These are phyloP conservation scores for Phortica okadai DNA, from an alignment of 2,888 invertebrate species.

Conservation along the genomic window DNA sequence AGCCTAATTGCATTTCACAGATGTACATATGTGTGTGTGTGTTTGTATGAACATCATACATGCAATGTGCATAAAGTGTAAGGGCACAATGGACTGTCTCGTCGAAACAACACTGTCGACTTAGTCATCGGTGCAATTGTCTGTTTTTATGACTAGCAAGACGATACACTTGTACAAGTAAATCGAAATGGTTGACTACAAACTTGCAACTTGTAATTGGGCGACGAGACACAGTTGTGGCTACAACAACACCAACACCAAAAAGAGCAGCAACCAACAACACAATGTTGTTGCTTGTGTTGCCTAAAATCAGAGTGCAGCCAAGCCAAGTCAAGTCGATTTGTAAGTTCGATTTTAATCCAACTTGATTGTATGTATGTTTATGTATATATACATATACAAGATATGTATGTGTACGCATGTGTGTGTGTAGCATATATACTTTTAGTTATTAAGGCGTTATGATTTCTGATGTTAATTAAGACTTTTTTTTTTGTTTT, in stretches of 20 bases:
- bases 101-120: neutral
- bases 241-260: neutral
- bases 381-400: too few relatives aligned
- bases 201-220: neutral
- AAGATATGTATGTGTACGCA: too few relatives aligned
- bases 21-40: slow-evolving; percentile 22
- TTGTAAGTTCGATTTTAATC: neutral
- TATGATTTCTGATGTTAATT: too few relatives aligned
- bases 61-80: neutral
- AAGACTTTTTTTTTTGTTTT: too few relatives aligned
- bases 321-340: neutral
- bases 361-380: neutral
- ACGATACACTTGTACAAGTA: neutral
- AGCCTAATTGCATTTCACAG: slow-evolving; percentile 66
- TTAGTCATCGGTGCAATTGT: neutral
- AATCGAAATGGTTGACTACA: neutral
- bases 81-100: neutral
- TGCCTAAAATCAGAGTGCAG: neutral
- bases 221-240: neutral
- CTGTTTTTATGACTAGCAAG: neutral
- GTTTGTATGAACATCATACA: neutral
- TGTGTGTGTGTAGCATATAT: too few relatives aligned
- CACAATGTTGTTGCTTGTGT: neutral
- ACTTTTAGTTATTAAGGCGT: too few relatives aligned
- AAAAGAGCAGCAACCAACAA: neutral